Evolutionary conservation across 2,113 vertebrate species (phyloP), one percentile per base, ranked within the genome.

Genomic region (Centropristis striata): DNA sequence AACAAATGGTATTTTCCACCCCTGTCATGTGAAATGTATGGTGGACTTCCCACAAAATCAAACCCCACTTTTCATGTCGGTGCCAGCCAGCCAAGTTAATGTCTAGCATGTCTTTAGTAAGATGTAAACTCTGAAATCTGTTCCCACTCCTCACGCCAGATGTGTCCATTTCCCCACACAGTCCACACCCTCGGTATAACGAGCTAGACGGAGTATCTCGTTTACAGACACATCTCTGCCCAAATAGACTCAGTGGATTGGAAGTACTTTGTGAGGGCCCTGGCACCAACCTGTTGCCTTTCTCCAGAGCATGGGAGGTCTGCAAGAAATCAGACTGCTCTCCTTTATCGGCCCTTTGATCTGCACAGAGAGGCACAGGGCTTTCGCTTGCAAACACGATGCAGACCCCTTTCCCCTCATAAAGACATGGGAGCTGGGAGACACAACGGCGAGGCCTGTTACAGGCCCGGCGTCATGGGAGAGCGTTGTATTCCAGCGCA

Each of bases 171-270:
- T 91, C 86, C 86, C 68, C 85, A 59, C 69, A 68, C 41, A 27
- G 81, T 89, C 88, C 88, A 92, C 91, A 93, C 89, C 89, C 87
- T 80, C n/a, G 37, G 77, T 90, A 90, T 92, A 95, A 95, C 65
- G 92, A 93, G 83, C 72, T 57, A 50, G 83, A 68, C 53, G 37
- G 47, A 90, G 91, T 73, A 84, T 86, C 87, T 89, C 18, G 85
- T 92, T 94, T 94, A 88, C 91, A 86, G 77, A 92, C 84, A 70
- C 60, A 55, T 86, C 83, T 86, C 86, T 91, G 86, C 83, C 85
- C 90, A 91, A 93, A 92, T 90, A 90, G 85, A 88, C 87, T 90
- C 55, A 82, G 84, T 13, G 74, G 80, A 84, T 89, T 93, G 86
- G 71, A 80, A 72, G 67, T 67, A 86, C 54, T 83, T 67, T 79